These are phyloP conservation scores for Hedychridium roseum DNA, from an alignment of 2,888 invertebrate species.

Conservation along the genomic window DNA sequence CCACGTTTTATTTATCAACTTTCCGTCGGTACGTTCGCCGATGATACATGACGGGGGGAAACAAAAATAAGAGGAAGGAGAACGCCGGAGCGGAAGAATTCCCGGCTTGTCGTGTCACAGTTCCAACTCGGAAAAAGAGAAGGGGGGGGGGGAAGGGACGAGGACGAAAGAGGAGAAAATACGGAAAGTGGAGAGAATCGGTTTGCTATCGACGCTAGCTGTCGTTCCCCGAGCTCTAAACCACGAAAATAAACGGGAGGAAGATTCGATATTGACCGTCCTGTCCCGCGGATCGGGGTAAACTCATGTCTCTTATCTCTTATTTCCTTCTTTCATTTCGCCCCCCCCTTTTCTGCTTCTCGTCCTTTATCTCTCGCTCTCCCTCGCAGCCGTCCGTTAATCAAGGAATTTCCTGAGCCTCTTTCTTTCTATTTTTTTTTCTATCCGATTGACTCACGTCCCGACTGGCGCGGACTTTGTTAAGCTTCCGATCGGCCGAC, in stretches of 20 bases:
- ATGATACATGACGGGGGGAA: no score
- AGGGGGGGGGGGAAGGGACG: background rate
- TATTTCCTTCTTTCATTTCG: conserved; percentile 10
- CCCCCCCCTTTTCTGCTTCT: conserved; percentile 4
- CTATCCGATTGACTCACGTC: conserved; percentile 12
- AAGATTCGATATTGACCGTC: conserved; percentile 30
- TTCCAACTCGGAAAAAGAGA: conserved; percentile 2
- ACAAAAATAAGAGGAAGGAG: conserved; percentile 10
- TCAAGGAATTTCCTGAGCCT: background rate
- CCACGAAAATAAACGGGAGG: conserved; percentile 17
- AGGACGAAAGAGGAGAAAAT: conserved; percentile 3
- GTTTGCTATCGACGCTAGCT: no score
- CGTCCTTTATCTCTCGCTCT: background rate
- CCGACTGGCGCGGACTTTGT: no score
- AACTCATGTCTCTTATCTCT: conserved; percentile 17
- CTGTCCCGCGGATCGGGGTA: conserved; percentile 14
- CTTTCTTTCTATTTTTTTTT: conserved; percentile 7
- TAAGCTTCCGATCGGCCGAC: no score
- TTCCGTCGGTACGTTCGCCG: conserved; percentile 14
- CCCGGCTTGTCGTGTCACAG: conserved; percentile 4
- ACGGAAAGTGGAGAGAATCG: background rate
- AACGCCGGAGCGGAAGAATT: conserved; percentile 10
- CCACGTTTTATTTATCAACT: no score
- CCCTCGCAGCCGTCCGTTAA: background rate
- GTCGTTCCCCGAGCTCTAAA: conserved; percentile 16